Evolutionary conservation across 2,113 vertebrate species (phyloP).

Genomic region (Lipophrys pholis): DNA sequence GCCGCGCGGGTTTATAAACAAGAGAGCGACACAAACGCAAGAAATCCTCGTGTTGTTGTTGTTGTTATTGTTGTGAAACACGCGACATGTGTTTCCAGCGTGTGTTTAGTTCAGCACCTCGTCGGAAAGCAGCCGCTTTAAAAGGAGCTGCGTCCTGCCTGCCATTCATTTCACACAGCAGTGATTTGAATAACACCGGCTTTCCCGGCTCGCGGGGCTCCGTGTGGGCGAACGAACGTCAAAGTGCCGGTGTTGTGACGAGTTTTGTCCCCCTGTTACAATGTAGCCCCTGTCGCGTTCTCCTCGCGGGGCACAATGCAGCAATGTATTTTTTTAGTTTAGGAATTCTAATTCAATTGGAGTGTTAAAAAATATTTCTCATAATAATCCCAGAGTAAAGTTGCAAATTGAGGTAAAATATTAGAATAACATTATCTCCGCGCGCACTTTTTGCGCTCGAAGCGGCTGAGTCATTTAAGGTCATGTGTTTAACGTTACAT

Average conservation of each 20-base stretch:
- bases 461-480: background rate
- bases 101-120: background rate
- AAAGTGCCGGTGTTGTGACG: no score
- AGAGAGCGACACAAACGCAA: no score
- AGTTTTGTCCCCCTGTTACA: background rate
- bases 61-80: background rate
- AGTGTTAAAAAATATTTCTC: no score
- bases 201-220: constrained; percentile 53
- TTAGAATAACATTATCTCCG: no score
- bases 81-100: background rate
- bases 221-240: constrained; percentile 29
- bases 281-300: background rate
- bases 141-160: accelerated
- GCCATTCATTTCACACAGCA: constrained; percentile 41
- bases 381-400: no score
- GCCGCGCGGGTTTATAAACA: no score
- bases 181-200: constrained; percentile 57
- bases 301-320: no score
- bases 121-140: no score
- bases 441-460: background rate
- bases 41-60: background rate
- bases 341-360: no score
- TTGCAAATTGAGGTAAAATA: no score
- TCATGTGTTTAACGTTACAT: background rate
- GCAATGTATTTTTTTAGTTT: no score